phyloP scores from a whole-genome alignment of 2,797 vertebrate genomes.

The Hydrophis major region DNA sequence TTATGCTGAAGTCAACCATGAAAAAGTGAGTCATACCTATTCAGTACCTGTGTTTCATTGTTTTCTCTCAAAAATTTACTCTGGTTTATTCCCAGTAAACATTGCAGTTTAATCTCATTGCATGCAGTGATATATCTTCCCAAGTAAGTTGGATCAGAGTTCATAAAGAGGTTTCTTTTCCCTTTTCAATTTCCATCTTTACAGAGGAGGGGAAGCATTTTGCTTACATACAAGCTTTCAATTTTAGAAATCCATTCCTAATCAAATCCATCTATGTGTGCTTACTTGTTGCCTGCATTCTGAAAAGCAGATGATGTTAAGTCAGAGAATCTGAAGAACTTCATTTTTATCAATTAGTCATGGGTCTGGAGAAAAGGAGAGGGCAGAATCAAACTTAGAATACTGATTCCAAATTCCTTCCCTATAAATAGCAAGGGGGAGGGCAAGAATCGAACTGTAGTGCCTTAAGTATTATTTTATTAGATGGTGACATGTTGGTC shows the following conservation, averaged over 20 bases:
- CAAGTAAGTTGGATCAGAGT: background rate
- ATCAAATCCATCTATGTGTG: background rate
- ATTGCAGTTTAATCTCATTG: background rate
- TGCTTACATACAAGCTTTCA: background rate
- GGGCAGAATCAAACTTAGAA: background rate
- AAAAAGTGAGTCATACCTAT: background rate
- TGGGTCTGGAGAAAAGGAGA: background rate
- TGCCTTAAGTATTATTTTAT: constrained; percentile 27
- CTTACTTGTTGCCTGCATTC: background rate
- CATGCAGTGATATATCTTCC: background rate
- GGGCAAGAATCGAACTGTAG: constrained; percentile 41
- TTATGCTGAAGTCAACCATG: background rate
- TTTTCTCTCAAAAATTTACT: background rate
- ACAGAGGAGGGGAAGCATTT: background rate
- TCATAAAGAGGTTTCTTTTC: background rate
- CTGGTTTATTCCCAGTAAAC: background rate
- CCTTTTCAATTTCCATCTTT: background rate
- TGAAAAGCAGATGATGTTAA: background rate
- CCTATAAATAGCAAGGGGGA: too few species aligned
- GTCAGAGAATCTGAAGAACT: background rate
- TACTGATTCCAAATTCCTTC: background rate
- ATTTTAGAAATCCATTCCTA: background rate
- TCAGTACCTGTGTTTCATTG: background rate
- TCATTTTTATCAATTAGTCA: background rate
- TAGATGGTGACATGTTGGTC: background rate